Evolutionary conservation across 2,113 vertebrate species (phyloP).

Genomic region (Orycteropus afer): DNA sequence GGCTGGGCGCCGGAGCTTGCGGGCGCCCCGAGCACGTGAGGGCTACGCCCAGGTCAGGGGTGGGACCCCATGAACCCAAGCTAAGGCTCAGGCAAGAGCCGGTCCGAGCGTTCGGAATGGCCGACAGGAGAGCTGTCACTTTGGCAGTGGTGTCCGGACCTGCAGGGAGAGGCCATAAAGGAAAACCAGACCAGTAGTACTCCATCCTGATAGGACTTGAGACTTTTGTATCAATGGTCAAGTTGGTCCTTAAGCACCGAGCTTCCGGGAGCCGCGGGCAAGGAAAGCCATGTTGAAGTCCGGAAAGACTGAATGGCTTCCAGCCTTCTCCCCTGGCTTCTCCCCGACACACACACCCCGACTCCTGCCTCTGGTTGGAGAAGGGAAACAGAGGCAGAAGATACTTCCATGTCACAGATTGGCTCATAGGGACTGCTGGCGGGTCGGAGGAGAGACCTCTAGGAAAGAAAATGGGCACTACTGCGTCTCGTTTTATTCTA

Average conservation of each 20-base stretch:
- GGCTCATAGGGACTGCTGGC: background rate
- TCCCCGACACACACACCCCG: too few relatives aligned
- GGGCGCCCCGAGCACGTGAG: constrained; percentile 50
- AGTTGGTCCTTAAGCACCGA: background rate
- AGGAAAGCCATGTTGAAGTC: background rate
- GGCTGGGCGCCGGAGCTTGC: background rate
- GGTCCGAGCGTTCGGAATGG: background rate
- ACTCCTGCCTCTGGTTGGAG: background rate
- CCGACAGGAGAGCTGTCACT: background rate
- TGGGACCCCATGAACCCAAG: background rate
- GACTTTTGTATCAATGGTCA: background rate
- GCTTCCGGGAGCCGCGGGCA: background rate
- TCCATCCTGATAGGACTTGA: background rate
- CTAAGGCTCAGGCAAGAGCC: background rate
- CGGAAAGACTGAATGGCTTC: background rate
- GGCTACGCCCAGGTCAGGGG: background rate
- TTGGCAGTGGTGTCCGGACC: background rate
- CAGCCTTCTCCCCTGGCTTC: background rate
- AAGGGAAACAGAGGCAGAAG: background rate
- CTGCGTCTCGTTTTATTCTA: background rate
- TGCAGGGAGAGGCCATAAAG: background rate
- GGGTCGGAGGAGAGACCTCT: background rate
- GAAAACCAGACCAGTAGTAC: background rate
- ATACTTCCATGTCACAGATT: background rate
- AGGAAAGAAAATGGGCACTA: background rate